A percentile compares a stretch with the other conserved stretches of the same genome.
These are phyloP conservation scores for Galleria mellonella DNA, from an alignment of 1,140 invertebrate genomes.

Conservation along the genomic window DNA sequence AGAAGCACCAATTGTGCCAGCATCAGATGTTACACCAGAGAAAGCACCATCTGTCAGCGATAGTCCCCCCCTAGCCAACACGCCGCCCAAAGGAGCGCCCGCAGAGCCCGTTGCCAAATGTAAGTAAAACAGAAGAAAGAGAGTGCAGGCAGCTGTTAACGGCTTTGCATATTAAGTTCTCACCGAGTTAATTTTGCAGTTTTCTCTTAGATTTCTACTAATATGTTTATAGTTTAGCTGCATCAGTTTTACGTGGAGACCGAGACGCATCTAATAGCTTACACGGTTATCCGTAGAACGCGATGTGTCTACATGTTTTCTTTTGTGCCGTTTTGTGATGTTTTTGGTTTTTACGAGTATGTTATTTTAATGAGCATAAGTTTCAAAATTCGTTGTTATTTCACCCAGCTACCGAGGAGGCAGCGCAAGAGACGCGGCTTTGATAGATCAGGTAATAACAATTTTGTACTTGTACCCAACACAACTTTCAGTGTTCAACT, in stretches of 20 bases:
- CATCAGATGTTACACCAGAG: conserved; percentile 11
- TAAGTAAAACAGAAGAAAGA: conserved; percentile 38
- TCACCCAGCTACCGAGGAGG: conserved; percentile 74
- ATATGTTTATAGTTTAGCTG: conserved; percentile 47
- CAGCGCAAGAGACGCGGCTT: conserved; percentile 74
- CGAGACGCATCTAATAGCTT: conserved; percentile 2
- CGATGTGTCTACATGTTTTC: conserved; percentile 39
- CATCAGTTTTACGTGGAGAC: conserved; percentile 38
- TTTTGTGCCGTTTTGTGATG: conserved; percentile 73
- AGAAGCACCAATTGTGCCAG: background rate
- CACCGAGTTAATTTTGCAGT: conserved; percentile 68
- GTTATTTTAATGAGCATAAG: conserved; percentile 63
- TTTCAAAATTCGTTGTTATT: conserved; percentile 74
- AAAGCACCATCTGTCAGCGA: conserved; percentile 28
- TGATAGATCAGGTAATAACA: conserved; percentile 74
- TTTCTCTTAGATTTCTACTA: conserved; percentile 61
- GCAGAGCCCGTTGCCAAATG: conserved; percentile 52
- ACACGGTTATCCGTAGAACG: conserved; percentile 20
- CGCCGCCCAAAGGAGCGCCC: conserved; percentile 48
- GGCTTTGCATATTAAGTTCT: conserved; percentile 61
- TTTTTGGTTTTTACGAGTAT: conserved; percentile 65
- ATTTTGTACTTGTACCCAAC: conserved; percentile 54
- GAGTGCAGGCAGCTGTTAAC: conserved; percentile 30
- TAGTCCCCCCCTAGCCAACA: conserved; percentile 56
- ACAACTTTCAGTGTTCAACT: conserved; percentile 18